A percentile compares a stretch with the other conserved stretches of the same genome.
Evolutionary conservation across 2,888 invertebrate species (phyloP).

Genomic region (Stenurella melanura): DNA sequence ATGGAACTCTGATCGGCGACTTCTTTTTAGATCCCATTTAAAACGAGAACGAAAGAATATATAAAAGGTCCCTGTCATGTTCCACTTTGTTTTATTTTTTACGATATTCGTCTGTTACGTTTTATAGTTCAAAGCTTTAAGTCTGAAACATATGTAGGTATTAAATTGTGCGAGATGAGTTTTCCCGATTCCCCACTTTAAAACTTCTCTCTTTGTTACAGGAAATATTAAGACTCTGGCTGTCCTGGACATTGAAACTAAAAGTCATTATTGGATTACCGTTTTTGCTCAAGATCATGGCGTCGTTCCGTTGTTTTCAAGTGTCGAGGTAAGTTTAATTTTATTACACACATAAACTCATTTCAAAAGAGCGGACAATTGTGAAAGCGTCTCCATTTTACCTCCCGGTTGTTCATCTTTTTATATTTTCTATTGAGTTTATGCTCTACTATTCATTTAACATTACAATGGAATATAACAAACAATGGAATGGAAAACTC

Average conservation of each 20-base stretch:
- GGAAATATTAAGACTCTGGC: constrained; percentile 90
- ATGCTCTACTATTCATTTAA: background rate
- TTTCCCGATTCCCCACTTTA: constrained; percentile 29
- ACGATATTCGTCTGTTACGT: constrained; percentile 12
- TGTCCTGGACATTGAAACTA: constrained; percentile 91
- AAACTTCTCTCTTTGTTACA: constrained; percentile 70
- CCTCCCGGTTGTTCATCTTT: constrained; percentile 7
- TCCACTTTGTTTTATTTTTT: constrained; percentile 9
- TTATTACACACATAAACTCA: constrained; percentile 18
- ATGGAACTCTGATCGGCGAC: background rate
- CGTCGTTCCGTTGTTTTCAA: constrained; percentile 88
- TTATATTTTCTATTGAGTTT: background rate
- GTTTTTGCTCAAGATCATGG: constrained; percentile 95
- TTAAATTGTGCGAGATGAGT: constrained; percentile 31
- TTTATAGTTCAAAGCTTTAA: constrained; percentile 26
- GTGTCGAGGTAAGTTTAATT: constrained; percentile 82
- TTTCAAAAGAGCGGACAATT: constrained; percentile 12
- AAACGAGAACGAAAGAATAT: background rate
- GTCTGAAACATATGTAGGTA: constrained; percentile 36
- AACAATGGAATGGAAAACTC: background rate
- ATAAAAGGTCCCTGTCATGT: background rate
- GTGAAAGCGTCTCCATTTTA: background rate
- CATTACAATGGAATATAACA: constrained; percentile 1
- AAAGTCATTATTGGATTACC: constrained; percentile 93
- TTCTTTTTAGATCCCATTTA: background rate